Evolutionary conservation across 2,797 vertebrate genomes (phyloP), one percentile per base, ranked within the genome.

Genomic region (Falco cherrug): DNA sequence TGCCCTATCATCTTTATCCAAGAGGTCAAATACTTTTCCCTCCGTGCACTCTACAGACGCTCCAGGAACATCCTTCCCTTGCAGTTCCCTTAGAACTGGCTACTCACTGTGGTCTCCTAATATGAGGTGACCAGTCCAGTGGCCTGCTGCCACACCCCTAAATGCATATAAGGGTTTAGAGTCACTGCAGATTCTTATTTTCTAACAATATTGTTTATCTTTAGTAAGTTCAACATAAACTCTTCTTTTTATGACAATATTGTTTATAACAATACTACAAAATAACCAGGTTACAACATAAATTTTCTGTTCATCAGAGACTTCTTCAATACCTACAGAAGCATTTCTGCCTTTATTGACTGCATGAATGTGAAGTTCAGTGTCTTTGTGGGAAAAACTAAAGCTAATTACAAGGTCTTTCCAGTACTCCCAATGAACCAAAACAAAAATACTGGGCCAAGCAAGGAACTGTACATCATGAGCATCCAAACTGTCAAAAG

Each of bases 1-100:
- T 88, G 69, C 85, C 63, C 80, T 91, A 26, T 47, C 79, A 88
- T 88, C 83, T 43, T 29, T 8, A 86, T 11, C 37, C 47, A 75
- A 84, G 82, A 89, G 95, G 93, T 94, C 87, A 64, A 81, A 39
- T 9, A 28, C 29, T 39, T 73, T 22, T 68, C n/a, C 26, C n/a
- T 70, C 3, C 0, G 53, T 21, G 67, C 21, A 20, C 50, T 48
- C 53, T 4, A 19, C 13, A 37, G 33, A 9, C 2, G 5, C n/a
- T 56, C 16, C 67, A 53, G 10, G 45, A 89, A 48, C 5, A 22
- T 24, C 33, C 13, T 61, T 71, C 15, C 41, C 43, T 63, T 39
- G 10, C 51, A 54, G 39, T 12, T 74, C 25, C 59, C 35, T 67
- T 14, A 59, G 31, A 61, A 63, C 26, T 37, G 59, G 51, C 31